Conservation (phyloP, 2,888 invertebrate genomes). For the Dasypogon diadema region DNA sequence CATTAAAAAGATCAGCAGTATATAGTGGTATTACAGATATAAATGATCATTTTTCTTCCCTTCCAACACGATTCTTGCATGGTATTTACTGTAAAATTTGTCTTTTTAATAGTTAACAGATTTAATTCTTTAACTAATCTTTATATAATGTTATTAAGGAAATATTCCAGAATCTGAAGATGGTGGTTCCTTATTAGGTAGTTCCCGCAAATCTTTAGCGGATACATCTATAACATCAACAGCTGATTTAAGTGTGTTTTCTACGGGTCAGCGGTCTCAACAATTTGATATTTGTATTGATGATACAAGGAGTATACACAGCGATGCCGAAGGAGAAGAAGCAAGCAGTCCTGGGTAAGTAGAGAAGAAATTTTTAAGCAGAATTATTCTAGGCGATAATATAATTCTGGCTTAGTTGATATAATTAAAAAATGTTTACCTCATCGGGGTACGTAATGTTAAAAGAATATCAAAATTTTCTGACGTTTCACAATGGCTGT, state of each 20-base stretch:
- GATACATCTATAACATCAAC: constrained; percentile 88
- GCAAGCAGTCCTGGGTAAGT: constrained; percentile 58
- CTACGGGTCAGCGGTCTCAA: constrained; percentile 70
- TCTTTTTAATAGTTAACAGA: not conserved
- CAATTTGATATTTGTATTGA: constrained; percentile 58
- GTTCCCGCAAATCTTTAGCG: constrained; percentile 83
- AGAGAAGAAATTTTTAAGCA: too few relatives aligned
- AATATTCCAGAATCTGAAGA: constrained; percentile 69
- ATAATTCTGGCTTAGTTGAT: too few relatives aligned
- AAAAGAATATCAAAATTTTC: too few relatives aligned
- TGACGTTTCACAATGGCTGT: too few relatives aligned
- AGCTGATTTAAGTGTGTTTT: constrained; percentile 84
- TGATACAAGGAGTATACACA: constrained; percentile 56
- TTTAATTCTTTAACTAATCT: not conserved
- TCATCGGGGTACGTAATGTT: too few relatives aligned
- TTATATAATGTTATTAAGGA: constrained; percentile 45
- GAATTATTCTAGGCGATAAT: too few relatives aligned
- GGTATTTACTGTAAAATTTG: constrained; percentile 21
- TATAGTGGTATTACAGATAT: constrained; percentile 38
- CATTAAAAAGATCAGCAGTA: constrained; percentile 28
- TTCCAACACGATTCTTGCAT: constrained; percentile 52
- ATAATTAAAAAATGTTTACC: too few relatives aligned
- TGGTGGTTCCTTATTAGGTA: constrained; percentile 77
- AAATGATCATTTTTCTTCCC: constrained; percentile 54
- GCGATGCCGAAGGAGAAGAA: constrained; percentile 57